These are phyloP conservation scores for Mallotus villosus DNA, from an alignment of 2,797 vertebrate species.

Conservation along the genomic window DNA sequence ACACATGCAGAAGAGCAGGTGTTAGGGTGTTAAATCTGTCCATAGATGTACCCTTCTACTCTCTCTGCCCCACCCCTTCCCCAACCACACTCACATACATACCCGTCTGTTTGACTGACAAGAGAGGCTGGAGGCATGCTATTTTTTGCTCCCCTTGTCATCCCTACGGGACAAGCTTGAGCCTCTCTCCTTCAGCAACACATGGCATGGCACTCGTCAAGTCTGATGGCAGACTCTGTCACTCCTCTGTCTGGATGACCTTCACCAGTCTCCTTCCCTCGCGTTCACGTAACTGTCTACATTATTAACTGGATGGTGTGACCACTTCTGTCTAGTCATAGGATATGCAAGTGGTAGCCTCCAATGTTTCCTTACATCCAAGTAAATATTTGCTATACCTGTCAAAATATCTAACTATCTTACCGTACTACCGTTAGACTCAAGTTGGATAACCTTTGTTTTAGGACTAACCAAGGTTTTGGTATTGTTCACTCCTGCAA, in stretches of 20 bases:
- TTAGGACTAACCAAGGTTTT: slow-evolving; percentile 19
- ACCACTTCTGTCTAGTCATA: background rate
- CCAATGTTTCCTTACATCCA: background rate
- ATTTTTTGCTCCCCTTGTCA: slow-evolving; percentile 75
- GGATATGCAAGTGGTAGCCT: too few species aligned
- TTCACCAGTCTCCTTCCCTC: slow-evolving; percentile 18
- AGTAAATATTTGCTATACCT: background rate
- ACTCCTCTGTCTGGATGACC: slow-evolving; percentile 22
- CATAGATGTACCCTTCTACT: slow-evolving; percentile 33
- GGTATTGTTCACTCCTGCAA: background rate
- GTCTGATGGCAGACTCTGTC: slow-evolving; percentile 46
- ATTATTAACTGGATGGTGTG: background rate
- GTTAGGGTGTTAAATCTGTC: slow-evolving; percentile 66
- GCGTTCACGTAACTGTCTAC: background rate
- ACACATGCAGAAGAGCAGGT: slow-evolving; percentile 66
- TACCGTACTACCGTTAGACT: background rate
- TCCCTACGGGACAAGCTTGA: slow-evolving; percentile 71
- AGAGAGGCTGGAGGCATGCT: slow-evolving; percentile 69
- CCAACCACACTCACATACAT: slow-evolving; percentile 1
- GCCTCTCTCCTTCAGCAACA: slow-evolving; percentile 66
- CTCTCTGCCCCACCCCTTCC: slow-evolving; percentile 27
- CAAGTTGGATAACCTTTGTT: background rate
- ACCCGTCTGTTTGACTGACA: slow-evolving; percentile 69
- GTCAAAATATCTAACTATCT: background rate
- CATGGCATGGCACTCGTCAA: slow-evolving; percentile 56